Evolutionary conservation across 2,888 invertebrate species (phyloP).

Genomic region (Campaea margaritaria): DNA sequence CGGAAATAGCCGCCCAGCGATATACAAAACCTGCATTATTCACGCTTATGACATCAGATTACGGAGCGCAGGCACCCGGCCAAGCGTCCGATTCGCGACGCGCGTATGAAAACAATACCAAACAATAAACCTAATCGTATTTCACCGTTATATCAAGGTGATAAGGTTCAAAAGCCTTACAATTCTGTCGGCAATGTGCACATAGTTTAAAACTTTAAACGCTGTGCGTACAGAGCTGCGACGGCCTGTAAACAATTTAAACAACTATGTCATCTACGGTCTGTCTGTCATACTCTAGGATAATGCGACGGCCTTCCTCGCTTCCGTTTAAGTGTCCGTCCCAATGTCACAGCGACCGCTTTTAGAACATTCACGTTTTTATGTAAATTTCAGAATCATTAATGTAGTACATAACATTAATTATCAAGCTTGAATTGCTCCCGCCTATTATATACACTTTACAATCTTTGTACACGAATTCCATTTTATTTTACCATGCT

Average conservation of each 20-base stretch:
- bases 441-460: background rate
- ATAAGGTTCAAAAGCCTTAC: conserved; percentile 1
- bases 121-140: conserved; percentile 6
- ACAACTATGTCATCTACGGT: background rate
- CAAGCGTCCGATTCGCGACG: conserved; percentile 44
- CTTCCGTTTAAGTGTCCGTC: conserved; percentile 18
- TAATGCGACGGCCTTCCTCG: conserved; percentile 17
- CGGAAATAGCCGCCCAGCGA: conserved; percentile 27
- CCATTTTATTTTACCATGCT: too few species aligned
- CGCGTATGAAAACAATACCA: conserved; percentile 57
- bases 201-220: too few species aligned
- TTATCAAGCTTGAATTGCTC: background rate
- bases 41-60: conserved; percentile 52
- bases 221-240: background rate
- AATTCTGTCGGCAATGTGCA: too few species aligned
- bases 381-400: conserved; percentile 14
- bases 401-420: conserved; percentile 8
- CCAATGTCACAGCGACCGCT: conserved; percentile 23
- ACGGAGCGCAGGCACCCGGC: conserved; percentile 51
- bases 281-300: background rate
- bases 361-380: conserved; percentile 21
- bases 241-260: background rate
- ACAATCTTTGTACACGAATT: background rate
- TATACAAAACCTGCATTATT: conserved; percentile 39
- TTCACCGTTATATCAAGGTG: conserved; percentile 22